These are phyloP conservation scores for Parazoanthus swiftii DNA, from an alignment of 92 coral and sea anemone genomes.

Conservation along the genomic window DNA sequence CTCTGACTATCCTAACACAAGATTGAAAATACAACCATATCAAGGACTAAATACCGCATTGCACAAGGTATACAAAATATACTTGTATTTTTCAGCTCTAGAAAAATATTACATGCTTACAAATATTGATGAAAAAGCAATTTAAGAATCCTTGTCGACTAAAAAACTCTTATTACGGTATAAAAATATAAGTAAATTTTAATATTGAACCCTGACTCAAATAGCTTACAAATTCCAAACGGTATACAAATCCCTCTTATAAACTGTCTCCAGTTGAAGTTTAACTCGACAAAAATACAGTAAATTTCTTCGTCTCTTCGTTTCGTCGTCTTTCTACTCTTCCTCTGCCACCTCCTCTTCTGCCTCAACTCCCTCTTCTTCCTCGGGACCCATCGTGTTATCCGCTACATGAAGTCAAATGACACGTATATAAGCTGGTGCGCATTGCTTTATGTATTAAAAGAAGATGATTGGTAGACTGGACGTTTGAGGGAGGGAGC, in stretches of 20 bases:
- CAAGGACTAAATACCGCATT: neutral
- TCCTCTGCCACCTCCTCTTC: neutral
- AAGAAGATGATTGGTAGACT: neutral
- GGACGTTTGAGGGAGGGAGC: neutral
- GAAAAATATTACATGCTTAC: neutral
- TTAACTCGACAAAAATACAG: conserved; percentile 12
- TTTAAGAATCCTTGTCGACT: neutral
- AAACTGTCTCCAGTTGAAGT: neutral
- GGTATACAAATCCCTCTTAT: neutral
- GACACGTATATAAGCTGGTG: no score
- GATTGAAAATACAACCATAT: neutral
- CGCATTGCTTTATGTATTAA: neutral
- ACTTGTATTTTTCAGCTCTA: neutral
- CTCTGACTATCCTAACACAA: no score
- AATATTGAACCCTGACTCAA: neutral
- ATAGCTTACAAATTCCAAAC: neutral
- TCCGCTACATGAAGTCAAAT: conserved; percentile 11
- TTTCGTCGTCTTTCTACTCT: neutral
- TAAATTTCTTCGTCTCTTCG: no score
- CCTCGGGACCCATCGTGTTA: conserved; percentile 7
- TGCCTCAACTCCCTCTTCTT: neutral
- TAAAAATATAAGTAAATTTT: neutral
- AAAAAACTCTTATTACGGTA: neutral
- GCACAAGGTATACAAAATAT: neutral
- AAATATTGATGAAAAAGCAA: neutral